phyloP scores from a whole-genome alignment of 1,140 invertebrate genomes.

The Platyura marginata region DNA sequence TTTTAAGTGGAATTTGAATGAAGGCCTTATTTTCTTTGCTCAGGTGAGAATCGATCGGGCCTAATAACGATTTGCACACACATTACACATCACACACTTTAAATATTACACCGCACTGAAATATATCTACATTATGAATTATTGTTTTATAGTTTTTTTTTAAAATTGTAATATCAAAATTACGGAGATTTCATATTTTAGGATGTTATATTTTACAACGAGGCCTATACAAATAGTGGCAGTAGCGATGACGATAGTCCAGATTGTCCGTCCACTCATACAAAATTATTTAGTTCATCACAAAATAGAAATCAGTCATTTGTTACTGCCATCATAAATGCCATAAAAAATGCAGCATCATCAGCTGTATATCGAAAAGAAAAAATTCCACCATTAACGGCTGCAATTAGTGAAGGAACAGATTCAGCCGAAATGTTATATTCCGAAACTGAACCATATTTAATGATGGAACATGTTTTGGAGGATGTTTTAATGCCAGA shows the following conservation, averaged over 20 bases:
- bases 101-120: too few species aligned
- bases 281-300: slow-evolving; percentile 25
- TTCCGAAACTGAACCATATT: slow-evolving; percentile 57
- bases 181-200: slow-evolving; percentile 16
- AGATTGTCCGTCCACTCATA: slow-evolving; percentile 27
- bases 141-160: too few species aligned
- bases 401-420: slow-evolving; percentile 11
- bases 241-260: slow-evolving; percentile 37
- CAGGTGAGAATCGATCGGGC: too few species aligned
- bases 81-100: too few species aligned
- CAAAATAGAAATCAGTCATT: slow-evolving; percentile 41
- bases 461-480: slow-evolving; percentile 55
- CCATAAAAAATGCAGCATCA: slow-evolving; percentile 40
- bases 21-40: too few species aligned
- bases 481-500: slow-evolving; percentile 44
- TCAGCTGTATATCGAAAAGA: slow-evolving; percentile 12
- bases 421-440: slow-evolving; percentile 50
- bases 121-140: too few species aligned
- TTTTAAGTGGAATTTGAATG: too few species aligned
- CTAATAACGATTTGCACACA: too few species aligned
- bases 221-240: slow-evolving; percentile 42
- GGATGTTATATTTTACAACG: slow-evolving; percentile 57
- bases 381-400: neutral
- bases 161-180: too few species aligned
- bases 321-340: slow-evolving; percentile 44